Evolutionary conservation across 2,113 vertebrate species (phyloP).

Genomic region (Hippocampus comes): DNA sequence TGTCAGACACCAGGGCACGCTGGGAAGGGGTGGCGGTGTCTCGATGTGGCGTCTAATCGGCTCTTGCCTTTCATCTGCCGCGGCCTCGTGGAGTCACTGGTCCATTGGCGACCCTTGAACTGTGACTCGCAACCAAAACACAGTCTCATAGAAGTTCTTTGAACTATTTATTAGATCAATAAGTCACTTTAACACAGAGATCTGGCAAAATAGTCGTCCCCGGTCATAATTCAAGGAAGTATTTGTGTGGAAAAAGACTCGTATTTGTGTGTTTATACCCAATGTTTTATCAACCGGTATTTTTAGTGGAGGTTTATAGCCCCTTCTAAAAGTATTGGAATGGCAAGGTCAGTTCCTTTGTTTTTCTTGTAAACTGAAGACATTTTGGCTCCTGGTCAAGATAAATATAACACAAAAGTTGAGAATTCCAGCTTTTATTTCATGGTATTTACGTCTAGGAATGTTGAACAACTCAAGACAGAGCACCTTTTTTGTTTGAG

Average conservation of each 20-base stretch:
- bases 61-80: slow-evolving; percentile 62
- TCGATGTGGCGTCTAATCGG: slow-evolving; percentile 33
- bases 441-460: too few relatives aligned
- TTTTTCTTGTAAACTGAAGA: too few relatives aligned
- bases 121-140: slow-evolving; percentile 48
- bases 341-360: too few relatives aligned
- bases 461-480: too few relatives aligned
- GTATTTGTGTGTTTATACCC: too few relatives aligned
- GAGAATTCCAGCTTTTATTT: too few relatives aligned
- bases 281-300: too few relatives aligned
- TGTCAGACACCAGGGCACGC: slow-evolving; percentile 45
- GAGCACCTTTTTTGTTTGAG: too few relatives aligned
- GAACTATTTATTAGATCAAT: slow-evolving; percentile 36
- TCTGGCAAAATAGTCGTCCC: neutral
- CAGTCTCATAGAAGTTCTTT: slow-evolving; percentile 46
- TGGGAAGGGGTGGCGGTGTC: slow-evolving; percentile 45
- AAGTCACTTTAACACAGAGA: neutral
- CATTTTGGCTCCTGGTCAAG: too few relatives aligned
- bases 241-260: neutral
- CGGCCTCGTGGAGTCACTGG: slow-evolving; percentile 36
- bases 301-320: too few relatives aligned
- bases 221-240: neutral
- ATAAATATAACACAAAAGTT: too few relatives aligned
- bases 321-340: too few relatives aligned
- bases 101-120: slow-evolving; percentile 52